phyloP scores from a whole-genome alignment of 2,888 invertebrate species.

The Antheraea yamamai region DNA sequence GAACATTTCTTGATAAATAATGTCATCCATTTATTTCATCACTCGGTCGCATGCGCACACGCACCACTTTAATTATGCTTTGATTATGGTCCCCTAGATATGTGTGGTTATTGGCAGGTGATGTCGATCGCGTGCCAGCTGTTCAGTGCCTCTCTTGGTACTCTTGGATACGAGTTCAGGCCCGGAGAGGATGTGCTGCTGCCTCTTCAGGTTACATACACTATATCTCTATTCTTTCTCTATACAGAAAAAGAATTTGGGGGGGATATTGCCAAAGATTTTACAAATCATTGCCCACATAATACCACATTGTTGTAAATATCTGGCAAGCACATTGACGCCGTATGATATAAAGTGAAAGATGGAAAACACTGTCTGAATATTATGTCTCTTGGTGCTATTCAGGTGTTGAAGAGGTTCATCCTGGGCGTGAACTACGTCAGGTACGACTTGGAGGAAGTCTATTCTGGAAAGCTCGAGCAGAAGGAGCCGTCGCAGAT shows the following conservation, averaged over 20 bases:
- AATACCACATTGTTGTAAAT: no score
- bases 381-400: not conserved
- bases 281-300: no score
- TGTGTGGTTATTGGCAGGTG: conserved; percentile 40
- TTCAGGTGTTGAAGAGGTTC: conserved; percentile 66
- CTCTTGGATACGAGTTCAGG: conserved; percentile 79
- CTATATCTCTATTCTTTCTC: not conserved
- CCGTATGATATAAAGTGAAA: not conserved
- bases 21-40: no score
- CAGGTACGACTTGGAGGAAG: conserved; percentile 69
- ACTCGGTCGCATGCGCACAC: no score
- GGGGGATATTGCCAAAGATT: no score
- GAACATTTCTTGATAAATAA: no score
- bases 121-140: conserved; percentile 75
- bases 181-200: conserved; percentile 81
- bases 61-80: not conserved
- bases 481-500: conserved; percentile 63
- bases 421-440: conserved; percentile 71
- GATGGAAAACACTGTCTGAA: not conserved
- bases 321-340: not conserved
- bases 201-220: conserved; percentile 60
- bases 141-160: conserved; percentile 70
- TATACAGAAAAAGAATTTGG: not conserved
- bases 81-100: not conserved
- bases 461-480: conserved; percentile 73